These are phyloP conservation scores for Eupsilia transversa DNA, from an alignment of 2,888 invertebrate species.

Conservation along the genomic window DNA sequence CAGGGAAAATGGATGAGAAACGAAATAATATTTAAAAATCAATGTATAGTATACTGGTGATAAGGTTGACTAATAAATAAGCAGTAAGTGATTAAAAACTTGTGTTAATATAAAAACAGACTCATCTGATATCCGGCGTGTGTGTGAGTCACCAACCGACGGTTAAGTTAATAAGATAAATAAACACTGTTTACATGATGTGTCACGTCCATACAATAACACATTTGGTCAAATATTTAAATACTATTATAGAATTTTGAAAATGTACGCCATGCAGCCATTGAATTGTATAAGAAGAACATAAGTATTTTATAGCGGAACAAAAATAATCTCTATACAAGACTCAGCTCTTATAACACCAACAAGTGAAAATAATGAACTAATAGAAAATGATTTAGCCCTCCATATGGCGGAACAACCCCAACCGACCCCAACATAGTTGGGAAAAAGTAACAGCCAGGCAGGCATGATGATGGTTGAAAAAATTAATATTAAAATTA, in stretches of 20 bases:
- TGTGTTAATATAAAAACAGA: constrained; percentile 37
- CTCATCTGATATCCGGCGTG: constrained; percentile 39
- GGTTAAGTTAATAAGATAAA: constrained; percentile 44
- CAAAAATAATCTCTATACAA: neutral
- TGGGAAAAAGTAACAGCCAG: too few relatives aligned
- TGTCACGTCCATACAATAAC: constrained; percentile 50
- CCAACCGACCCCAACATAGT: neutral
- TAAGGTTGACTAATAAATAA: constrained; percentile 25
- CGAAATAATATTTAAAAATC: constrained; percentile 3
- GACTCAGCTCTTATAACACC: neutral
- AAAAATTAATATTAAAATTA: constrained; percentile 3
- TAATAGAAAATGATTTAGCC: neutral
- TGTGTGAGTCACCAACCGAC: constrained; percentile 45
- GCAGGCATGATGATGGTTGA: neutral
- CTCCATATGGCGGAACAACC: neutral
- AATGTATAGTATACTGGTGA: neutral
- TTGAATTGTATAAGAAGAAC: neutral
- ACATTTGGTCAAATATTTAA: constrained; percentile 56
- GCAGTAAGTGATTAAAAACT: constrained; percentile 28
- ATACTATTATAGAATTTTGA: constrained; percentile 14
- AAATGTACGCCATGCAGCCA: constrained; percentile 1
- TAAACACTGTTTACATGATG: constrained; percentile 51
- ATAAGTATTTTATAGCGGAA: neutral
- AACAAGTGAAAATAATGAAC: neutral
- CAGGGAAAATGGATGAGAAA: neutral